A percentile compares a stretch with the other conserved stretches of the same genome.
Evolutionary conservation across 1,140 invertebrate genomes (phyloP).

Genomic region (Zaprionus inermis): DNA sequence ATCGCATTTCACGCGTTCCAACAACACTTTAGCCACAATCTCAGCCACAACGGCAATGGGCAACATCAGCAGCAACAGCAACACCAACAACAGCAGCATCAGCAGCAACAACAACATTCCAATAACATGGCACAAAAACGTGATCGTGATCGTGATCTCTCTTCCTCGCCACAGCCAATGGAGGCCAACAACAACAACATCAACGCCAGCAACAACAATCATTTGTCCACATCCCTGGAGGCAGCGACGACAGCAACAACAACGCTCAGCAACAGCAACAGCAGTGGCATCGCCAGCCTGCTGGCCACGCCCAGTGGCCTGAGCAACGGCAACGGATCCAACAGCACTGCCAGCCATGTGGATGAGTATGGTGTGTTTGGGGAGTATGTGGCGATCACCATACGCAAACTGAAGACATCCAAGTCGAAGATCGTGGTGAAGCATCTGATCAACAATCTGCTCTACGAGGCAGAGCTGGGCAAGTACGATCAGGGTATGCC

Average conservation of each 20-base stretch:
- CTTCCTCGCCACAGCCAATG: slow-evolving; percentile 51
- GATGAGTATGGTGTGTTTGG: slow-evolving; percentile 82
- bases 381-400: slow-evolving; percentile 81
- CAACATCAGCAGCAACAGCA: slow-evolving; percentile 42
- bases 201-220: slow-evolving; percentile 35
- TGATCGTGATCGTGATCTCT: slow-evolving; percentile 81
- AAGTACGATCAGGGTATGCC: slow-evolving; percentile 83
- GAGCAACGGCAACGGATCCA: slow-evolving; percentile 1
- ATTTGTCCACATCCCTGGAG: slow-evolving; percentile 49
- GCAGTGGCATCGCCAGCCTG: slow-evolving; percentile 37
- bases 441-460: slow-evolving; percentile 78
- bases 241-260: slow-evolving; percentile 20
- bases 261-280: slow-evolving; percentile 48
- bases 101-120: slow-evolving; percentile 67
- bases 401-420: slow-evolving; percentile 78
- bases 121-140: slow-evolving; percentile 79
- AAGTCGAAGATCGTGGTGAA: slow-evolving; percentile 82
- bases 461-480: slow-evolving; percentile 79
- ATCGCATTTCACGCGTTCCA: slow-evolving; percentile 74
- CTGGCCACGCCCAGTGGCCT: slow-evolving; percentile 50
- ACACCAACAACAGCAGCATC: slow-evolving; percentile 15
- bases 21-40: slow-evolving; percentile 72
- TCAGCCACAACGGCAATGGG: slow-evolving; percentile 57
- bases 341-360: slow-evolving; percentile 45
- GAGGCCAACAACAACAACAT: slow-evolving; percentile 25